A percentile compares a stretch with the other conserved stretches of the same genome.
These are phyloP conservation scores for Zosterops borbonicus DNA, from an alignment of 2,113 vertebrate genomes.

Conservation along the genomic window DNA sequence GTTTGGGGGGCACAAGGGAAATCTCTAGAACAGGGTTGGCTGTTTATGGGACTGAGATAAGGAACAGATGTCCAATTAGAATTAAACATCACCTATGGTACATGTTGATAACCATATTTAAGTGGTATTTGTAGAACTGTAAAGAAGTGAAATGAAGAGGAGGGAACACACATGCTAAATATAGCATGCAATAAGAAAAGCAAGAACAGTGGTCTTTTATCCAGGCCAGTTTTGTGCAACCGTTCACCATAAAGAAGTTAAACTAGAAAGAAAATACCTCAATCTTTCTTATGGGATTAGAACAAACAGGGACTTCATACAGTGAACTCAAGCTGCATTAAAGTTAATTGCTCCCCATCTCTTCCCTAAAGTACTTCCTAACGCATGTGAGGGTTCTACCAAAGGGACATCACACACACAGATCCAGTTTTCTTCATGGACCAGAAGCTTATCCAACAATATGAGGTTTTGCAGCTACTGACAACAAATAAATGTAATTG, in stretches of 20 bases:
- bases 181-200: constrained; percentile 37
- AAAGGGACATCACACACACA: background rate
- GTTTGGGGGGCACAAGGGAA: background rate
- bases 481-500: background rate
- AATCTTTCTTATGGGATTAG: background rate
- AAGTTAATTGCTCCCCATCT: background rate
- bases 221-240: constrained; percentile 8
- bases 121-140: background rate
- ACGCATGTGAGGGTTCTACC: background rate
- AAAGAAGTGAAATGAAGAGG: background rate
- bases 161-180: constrained; percentile 31
- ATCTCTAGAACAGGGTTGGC: background rate
- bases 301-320: background rate
- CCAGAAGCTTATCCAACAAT: background rate
- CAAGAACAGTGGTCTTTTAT: constrained; percentile 18
- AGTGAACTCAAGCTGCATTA: background rate
- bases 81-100: background rate
- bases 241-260: background rate
- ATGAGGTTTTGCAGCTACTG: background rate
- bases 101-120: background rate
- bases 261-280: background rate
- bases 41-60: background rate
- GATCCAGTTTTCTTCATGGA: background rate
- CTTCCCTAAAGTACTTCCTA: background rate
- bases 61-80: background rate